phyloP scores from a whole-genome alignment of 2,113 vertebrate species.

The Osmerus eperlanus region DNA sequence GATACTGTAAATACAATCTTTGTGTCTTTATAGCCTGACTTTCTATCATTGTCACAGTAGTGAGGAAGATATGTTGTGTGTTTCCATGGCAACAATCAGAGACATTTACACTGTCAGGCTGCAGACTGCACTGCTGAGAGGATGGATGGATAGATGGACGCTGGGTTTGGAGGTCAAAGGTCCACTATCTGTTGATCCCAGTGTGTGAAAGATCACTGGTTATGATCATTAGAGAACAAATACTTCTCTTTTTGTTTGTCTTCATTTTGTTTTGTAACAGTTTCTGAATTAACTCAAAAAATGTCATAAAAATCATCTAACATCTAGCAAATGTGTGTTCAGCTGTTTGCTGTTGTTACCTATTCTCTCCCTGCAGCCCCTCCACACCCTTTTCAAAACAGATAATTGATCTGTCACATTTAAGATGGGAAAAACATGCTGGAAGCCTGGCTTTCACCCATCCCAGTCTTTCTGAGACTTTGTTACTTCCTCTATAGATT shows the following conservation, averaged over 20 bases:
- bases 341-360: too few relatives aligned
- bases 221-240: slow-evolving; percentile 18
- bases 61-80: background rate
- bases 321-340: too few relatives aligned
- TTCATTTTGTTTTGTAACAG: slow-evolving; percentile 59
- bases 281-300: slow-evolving; percentile 66
- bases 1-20: background rate
- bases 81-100: too few relatives aligned
- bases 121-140: too few relatives aligned
- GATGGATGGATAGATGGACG: background rate
- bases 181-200: background rate
- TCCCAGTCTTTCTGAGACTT: too few relatives aligned
- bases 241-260: slow-evolving; percentile 33
- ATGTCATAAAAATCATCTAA: slow-evolving; percentile 48
- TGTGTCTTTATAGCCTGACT: background rate
- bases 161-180: slow-evolving; percentile 7
- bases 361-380: too few relatives aligned
- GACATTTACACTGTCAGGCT: too few relatives aligned
- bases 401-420: too few relatives aligned
- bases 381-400: too few relatives aligned
- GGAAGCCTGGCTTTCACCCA: too few relatives aligned
- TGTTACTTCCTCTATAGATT: too few relatives aligned
- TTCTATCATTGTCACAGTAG: background rate
- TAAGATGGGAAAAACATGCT: too few relatives aligned
- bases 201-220: slow-evolving; percentile 33